These are phyloP conservation scores for Diacarnus erythraeanus DNA, from an alignment of 37 sponge, comb jelly and placozoan genomes.

Conservation along the genomic window DNA sequence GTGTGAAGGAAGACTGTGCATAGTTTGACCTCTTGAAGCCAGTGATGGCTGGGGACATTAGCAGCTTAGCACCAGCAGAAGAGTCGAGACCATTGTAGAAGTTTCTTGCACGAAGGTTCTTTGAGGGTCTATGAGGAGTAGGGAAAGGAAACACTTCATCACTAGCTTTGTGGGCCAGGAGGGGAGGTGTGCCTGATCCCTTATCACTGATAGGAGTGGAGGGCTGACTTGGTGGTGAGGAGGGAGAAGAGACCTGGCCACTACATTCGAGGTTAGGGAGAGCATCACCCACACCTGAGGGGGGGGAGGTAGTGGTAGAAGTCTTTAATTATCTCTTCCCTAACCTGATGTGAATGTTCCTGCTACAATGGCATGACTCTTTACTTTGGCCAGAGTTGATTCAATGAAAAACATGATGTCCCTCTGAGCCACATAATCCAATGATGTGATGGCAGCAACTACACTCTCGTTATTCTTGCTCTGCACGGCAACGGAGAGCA, in stretches of 20 bases:
- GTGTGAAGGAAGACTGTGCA: too few species aligned
- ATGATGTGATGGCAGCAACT: slow-evolving; percentile 28
- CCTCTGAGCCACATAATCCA: slow-evolving; percentile 30
- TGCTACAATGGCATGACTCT: slow-evolving; percentile 10
- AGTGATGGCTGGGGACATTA: slow-evolving; percentile 44
- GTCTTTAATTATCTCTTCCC: background rate
- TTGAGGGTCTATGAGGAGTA: background rate
- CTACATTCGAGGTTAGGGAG: background rate
- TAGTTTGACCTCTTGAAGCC: background rate
- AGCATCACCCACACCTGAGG: slow-evolving; percentile 12
- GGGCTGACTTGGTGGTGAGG: background rate
- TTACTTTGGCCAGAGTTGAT: slow-evolving; percentile 18
- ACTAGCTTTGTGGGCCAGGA: background rate
- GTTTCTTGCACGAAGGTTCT: background rate
- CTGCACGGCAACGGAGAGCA: slow-evolving; percentile 50
- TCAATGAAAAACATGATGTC: slow-evolving; percentile 71
- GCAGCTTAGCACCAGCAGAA: slow-evolving; percentile 40
- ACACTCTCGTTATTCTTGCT: slow-evolving; percentile 39
- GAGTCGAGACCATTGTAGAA: slow-evolving; percentile 53
- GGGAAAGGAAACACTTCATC: background rate
- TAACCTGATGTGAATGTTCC: slow-evolving; percentile 50
- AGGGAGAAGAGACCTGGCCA: background rate
- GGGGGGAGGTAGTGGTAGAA: too few species aligned
- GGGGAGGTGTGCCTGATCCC: background rate
- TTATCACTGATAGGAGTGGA: background rate